These are phyloP conservation scores for Hyla sarda DNA, from an alignment of 2,113 vertebrate genomes.

Conservation along the genomic window DNA sequence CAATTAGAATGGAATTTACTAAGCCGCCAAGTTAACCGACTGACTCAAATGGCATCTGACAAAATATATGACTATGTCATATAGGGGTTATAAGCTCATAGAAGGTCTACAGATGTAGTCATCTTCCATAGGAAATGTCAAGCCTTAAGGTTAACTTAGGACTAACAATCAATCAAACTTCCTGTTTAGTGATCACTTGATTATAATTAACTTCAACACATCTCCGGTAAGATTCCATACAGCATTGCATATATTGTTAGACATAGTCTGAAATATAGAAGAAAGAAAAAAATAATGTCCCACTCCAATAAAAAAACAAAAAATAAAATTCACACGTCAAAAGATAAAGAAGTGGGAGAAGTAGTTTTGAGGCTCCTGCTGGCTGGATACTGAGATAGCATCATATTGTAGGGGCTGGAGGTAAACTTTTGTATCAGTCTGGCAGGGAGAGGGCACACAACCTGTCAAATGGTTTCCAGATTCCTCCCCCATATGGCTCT, in stretches of 20 bases:
- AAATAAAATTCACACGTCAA: conserved; percentile 51
- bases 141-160: conserved; percentile 5
- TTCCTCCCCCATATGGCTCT: conserved; percentile 45
- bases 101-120: not conserved
- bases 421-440: conserved; percentile 57
- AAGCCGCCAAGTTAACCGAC: not conserved
- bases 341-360: conserved; percentile 8
- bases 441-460: conserved; percentile 42
- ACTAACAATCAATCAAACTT: not conserved
- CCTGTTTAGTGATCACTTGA: not conserved
- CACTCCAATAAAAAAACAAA: conserved; percentile 20
- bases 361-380: conserved; percentile 24
- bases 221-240: conserved; percentile 27
- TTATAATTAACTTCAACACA: not conserved
- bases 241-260: conserved; percentile 20
- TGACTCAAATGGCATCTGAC: not conserved
- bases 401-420: conserved; percentile 49
- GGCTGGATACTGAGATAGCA: conserved; percentile 32
- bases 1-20: not conserved
- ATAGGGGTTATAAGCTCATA: not conserved
- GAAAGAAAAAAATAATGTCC: conserved; percentile 6
- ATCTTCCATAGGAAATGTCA: not conserved
- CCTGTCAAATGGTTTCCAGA: conserved; percentile 38
- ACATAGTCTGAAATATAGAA: not conserved
- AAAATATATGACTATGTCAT: not conserved